Base-by-base conservation (phyloP, 1,140 invertebrate species). In the Myzus persicae region DNA sequence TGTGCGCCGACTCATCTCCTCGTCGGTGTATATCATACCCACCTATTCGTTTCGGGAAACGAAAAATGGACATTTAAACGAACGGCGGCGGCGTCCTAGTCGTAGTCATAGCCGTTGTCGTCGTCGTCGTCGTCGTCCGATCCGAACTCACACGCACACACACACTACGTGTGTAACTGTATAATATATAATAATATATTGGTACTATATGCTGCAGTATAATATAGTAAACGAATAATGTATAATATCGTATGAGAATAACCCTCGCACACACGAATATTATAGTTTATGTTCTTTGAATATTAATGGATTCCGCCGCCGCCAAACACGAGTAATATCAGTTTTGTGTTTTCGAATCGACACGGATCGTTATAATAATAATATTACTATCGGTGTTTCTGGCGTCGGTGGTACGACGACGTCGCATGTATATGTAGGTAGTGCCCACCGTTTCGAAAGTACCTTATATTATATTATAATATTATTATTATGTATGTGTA, bases 261-360 rank as follows among this genome's bases (percentile, higher is more conserved):
- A 9, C 36, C 6, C n/a, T 7, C 22, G 82, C 9, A 18, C 40
- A 85, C 40, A 85, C 82, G 82, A 85, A 85, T 85, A 85, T 85
- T 85, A 87, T 87, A n/a, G 85, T 87, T 87, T 87, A 87, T 87
- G 85, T 46, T 87, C 85, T n/a, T 87, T 44, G 85, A 87, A 87
- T 87, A 87, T 87, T 87, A n/a, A 87, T 87, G 44, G 85, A 87
- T 87, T 84, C 82, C 26, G 85, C 40, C 42, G 84, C 40, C 82
- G 26, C 42, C 84, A 40, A 26, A 46, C 44, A n/a, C 85, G 85
- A 38, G 24, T 87, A 87, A 87, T 87, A 87, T 46, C 31, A 46
- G 42, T 46, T 46, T 87, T n/a, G 85, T 46, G 85, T 87, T 87
- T 87, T 48, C 44, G 44, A 46, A 46, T 87, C 85, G 85, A 44